Evolutionary conservation across 1,140 invertebrate species (phyloP), one percentile per base, ranked within the genome.

Genomic region (Littorina saxatilis): DNA sequence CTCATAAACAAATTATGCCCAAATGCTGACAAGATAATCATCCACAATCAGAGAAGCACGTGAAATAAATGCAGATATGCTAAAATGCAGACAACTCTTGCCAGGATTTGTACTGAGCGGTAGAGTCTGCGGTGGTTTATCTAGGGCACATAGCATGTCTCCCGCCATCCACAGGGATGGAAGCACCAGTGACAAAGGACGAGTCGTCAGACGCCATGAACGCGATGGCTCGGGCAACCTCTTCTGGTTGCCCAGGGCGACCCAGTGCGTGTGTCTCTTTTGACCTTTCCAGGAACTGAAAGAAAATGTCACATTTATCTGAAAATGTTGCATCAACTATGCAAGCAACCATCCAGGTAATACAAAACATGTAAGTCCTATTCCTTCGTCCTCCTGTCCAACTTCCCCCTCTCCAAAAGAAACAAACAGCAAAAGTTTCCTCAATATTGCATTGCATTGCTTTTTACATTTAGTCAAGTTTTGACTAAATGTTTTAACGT

Each of bases 261-360:
- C 96, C 96, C 17, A 98, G 88, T 0, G 96, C 95, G 93, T 98
- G 97, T 1, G 96, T 97, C 39, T 93, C 92, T 90, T 96, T 96
- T 40, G 92, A 93, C 27, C 94, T 94, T 85, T 96, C 95, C 82
- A 97, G 93, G 87, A 97, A 97, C 87, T 95, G 80, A 40, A 87
- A 86, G 27, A n/a, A n/a, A 66, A 77, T 82, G n/a, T n/a, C n/a
- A n/a, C n/a, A n/a, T n/a, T n/a, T n/a, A n/a, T n/a, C n/a, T n/a
- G n/a, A n/a, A n/a, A n/a, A n/a, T n/a, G n/a, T n/a, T n/a, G n/a
- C n/a, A n/a, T n/a, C n/a, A n/a, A n/a, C n/a, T n/a, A n/a, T n/a
- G n/a, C n/a, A n/a, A n/a, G n/a, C n/a, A n/a, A n/a, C n/a, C n/a
- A n/a, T n/a, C n/a, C 72, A 82, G 27, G 27, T 50, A 52, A 83